These are phyloP conservation scores for Ceramica pisi DNA, from an alignment of 2,888 invertebrate species.

Conservation along the genomic window DNA sequence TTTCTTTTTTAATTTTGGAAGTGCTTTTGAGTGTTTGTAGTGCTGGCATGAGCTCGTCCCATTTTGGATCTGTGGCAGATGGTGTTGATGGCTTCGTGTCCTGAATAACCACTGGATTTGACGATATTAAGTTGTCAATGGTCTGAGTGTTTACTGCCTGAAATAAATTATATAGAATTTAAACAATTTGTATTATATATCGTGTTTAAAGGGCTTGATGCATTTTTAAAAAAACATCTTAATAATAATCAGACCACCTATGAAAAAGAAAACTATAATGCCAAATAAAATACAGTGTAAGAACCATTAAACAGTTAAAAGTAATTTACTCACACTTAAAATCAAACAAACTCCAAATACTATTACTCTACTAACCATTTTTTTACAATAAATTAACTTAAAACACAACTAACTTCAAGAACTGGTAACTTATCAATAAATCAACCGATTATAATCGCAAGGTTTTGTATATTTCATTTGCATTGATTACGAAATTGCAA, in stretches of 20 bases:
- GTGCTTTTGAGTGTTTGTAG: conserved; percentile 57
- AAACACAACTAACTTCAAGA: conserved; percentile 59
- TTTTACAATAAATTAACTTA: conserved; percentile 47
- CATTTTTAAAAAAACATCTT: too few species aligned
- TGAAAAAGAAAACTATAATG: too few species aligned
- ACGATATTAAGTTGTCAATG: conserved; percentile 26
- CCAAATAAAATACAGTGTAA: too few species aligned
- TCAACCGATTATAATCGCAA: conserved; percentile 60
- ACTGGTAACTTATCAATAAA: conserved; percentile 69
- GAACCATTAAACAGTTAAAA: neutral
- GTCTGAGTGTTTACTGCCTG: conserved; percentile 49
- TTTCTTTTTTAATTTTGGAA: conserved; percentile 62
- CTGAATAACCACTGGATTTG: conserved; percentile 21
- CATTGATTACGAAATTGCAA: conserved; percentile 68
- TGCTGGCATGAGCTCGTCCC: conserved; percentile 53
- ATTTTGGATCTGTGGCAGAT: conserved; percentile 27
- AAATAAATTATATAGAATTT: conserved; percentile 12
- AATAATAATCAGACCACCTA: too few species aligned
- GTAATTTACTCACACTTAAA: conserved; percentile 63
- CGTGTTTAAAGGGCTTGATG: too few species aligned
- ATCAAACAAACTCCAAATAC: conserved; percentile 54
- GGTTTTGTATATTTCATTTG: conserved; percentile 70
- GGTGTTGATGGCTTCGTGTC: conserved; percentile 4
- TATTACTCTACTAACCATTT: conserved; percentile 57
- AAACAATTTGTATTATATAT: neutral